Base-by-base conservation (phyloP, 2,113 vertebrate species). In the Canis aureus region DNA sequence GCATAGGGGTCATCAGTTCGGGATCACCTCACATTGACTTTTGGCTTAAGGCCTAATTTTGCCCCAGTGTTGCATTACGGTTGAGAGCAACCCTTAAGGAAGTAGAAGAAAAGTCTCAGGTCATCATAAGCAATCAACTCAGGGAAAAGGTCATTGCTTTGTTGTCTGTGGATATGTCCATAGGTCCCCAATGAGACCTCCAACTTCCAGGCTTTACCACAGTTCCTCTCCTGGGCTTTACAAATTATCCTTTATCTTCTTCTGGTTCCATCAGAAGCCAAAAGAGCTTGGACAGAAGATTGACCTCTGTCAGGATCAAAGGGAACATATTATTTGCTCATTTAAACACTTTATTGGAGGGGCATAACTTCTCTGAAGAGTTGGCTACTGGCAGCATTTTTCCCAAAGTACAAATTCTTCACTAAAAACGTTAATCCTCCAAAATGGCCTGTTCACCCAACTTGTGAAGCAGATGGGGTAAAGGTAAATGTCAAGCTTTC, bases 11-110 rank as follows among this genome's bases (percentile, higher is more conserved):
- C 59, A 78, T 12, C 67, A 88, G 95, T 11, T 8, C 51, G 97
- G 59, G 86, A 59, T 69, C 60, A 38, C 66, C n/a, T 67, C 89
- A 22, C 35, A 17, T 35, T 67, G 59, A 96, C 62, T 97, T 95
- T 95, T n/a, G 5, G 82, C 53, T 53, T 87, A 83, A 80, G n/a
- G 29, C 19, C 13, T 87, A 53, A 2, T 9, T 49, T 51, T 93
- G 79, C 29, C 22, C 20, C 22, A 43, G 32, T 73, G 66, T 96
- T 74, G 60, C 3, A 11, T 53, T 15, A 27, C 27, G 49, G 51
- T 73, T 79, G 83, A 86, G 82, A 85, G 49, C 38, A 8, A 78
- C 16, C 66, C 20, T 86, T 78, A 59, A 78, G 81, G 74, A 74
- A 74, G 19, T 23, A 5, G 15, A 78, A 86, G 79, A 59, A 80